phyloP scores from a whole-genome alignment of 2,888 invertebrate genomes.

The Chaetogeoica ovagalla region DNA sequence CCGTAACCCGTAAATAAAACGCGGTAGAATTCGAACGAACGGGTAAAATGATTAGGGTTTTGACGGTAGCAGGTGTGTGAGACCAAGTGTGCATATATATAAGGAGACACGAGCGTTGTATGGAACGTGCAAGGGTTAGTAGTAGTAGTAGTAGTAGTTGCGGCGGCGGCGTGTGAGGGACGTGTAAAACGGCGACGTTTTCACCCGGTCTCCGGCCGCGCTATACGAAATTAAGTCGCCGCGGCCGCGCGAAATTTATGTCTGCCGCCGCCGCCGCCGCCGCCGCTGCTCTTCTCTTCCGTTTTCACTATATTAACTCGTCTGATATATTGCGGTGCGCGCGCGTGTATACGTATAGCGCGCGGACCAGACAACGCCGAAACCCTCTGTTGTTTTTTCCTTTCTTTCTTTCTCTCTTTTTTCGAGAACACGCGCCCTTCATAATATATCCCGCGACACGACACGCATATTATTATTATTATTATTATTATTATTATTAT shows the following conservation, averaged over 20 bases:
- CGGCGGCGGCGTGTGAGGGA: neutral
- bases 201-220: slow-evolving; percentile 1
- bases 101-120: neutral
- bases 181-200: slow-evolving; percentile 23
- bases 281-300: no score
- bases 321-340: slow-evolving; percentile 19
- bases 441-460: no score
- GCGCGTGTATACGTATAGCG: no score
- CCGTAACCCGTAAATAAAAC: neutral
- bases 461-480: no score
- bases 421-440: no score
- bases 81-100: neutral
- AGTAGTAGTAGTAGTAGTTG: no score
- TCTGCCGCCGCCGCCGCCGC: no score
- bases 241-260: slow-evolving; percentile 27
- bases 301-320: slow-evolving; percentile 8
- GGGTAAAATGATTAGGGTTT: slow-evolving; percentile 43
- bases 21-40: neutral
- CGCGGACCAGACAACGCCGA: no score
- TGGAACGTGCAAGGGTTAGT: neutral
- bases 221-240: slow-evolving; percentile 38
- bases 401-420: no score
- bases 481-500: no score
- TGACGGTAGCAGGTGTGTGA: neutral
- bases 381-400: no score